These are phyloP conservation scores for Xylocampa areola DNA, from an alignment of 2,888 invertebrate genomes.

Conservation along the genomic window DNA sequence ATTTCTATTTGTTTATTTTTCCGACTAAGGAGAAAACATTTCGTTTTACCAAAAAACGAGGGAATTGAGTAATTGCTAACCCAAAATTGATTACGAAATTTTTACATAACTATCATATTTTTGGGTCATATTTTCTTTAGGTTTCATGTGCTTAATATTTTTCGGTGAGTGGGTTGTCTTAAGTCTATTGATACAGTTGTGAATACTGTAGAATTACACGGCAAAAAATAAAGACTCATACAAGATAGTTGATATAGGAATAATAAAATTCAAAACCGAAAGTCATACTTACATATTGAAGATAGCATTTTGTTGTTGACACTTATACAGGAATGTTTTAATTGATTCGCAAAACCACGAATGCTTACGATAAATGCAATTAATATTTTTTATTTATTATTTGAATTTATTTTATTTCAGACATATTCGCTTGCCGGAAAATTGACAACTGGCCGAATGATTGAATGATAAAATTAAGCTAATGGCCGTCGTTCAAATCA, in stretches of 20 bases:
- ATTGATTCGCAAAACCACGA: slow-evolving; percentile 11
- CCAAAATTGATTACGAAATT: slow-evolving; percentile 20
- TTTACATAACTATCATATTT: slow-evolving; percentile 29
- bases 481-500: not conserved
- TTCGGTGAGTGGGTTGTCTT: too few relatives aligned
- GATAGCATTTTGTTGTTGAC: slow-evolving; percentile 46
- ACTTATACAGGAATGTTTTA: slow-evolving; percentile 43
- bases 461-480: not conserved
- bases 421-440: slow-evolving; percentile 26
- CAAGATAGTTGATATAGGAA: not conserved
- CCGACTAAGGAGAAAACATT: too few relatives aligned
- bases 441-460: slow-evolving; percentile 21
- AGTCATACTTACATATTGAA: slow-evolving; percentile 49
- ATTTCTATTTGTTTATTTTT: too few relatives aligned
- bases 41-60: not conserved
- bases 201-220: not conserved
- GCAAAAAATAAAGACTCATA: not conserved
- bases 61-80: not conserved
- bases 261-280: slow-evolving; percentile 4
- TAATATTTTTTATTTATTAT: slow-evolving; percentile 17
- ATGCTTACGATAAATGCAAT: slow-evolving; percentile 39
- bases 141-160: not conserved
- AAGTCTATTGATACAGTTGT: slow-evolving; percentile 30
- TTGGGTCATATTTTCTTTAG: slow-evolving; percentile 10
- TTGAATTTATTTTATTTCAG: slow-evolving; percentile 23